These are phyloP conservation scores for Poeciliopsis prolifica DNA, from an alignment of 2,113 vertebrate species.

Conservation along the genomic window DNA sequence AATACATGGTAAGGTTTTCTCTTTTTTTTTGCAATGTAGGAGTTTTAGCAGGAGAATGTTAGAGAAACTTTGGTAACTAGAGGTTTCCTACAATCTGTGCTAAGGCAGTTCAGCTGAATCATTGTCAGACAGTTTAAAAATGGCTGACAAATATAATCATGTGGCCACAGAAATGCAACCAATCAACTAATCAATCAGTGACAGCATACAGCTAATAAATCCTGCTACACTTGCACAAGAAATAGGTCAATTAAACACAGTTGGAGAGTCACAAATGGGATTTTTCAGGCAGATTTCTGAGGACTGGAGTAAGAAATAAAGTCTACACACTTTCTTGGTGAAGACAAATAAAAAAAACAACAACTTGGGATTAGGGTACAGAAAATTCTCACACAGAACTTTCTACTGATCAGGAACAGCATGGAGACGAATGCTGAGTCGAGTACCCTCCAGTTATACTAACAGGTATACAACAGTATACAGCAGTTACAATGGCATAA, in stretches of 20 bases:
- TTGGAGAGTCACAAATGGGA: neutral
- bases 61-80: slow-evolving; percentile 75
- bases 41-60: slow-evolving; percentile 59
- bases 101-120: slow-evolving; percentile 12
- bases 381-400: slow-evolving; percentile 62
- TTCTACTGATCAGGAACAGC: slow-evolving; percentile 36
- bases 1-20: too few relatives aligned
- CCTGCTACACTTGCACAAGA: neutral
- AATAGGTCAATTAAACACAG: neutral
- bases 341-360: slow-evolving; percentile 4
- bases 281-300: neutral
- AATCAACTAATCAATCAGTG: slow-evolving; percentile 20
- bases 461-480: slow-evolving; percentile 83
- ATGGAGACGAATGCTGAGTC: slow-evolving; percentile 31
- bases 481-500: slow-evolving; percentile 60
- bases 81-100: slow-evolving; percentile 29
- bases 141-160: slow-evolving; percentile 44
- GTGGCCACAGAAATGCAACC: slow-evolving; percentile 25
- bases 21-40: neutral
- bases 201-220: slow-evolving; percentile 16
- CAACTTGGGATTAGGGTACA: slow-evolving; percentile 24
- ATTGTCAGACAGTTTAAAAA: slow-evolving; percentile 23
- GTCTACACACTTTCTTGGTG: slow-evolving; percentile 10
- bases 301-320: neutral
- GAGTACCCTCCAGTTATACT: slow-evolving; percentile 38